Evolutionary conservation across 92 coral and sea anemone species (phyloP).

Genomic region (Zoanthus sansibaricus): DNA sequence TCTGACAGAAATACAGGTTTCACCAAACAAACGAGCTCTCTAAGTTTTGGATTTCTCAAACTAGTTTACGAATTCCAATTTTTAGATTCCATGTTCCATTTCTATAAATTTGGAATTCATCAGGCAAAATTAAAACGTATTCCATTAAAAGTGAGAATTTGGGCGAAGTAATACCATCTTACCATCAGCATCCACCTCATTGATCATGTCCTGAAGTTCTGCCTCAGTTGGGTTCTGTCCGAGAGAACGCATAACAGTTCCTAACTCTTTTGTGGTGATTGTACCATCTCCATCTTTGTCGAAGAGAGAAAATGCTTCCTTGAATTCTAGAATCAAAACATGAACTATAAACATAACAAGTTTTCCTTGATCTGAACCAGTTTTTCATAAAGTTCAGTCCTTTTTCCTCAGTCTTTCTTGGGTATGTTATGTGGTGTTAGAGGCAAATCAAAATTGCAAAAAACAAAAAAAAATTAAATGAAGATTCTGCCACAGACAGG

Average conservation of each 20-base stretch:
- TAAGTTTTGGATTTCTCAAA: not conserved
- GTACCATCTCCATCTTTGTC: conserved; percentile 99
- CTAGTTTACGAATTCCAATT: not conserved
- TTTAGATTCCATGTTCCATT: too few relatives aligned
- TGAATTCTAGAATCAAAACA: conserved; percentile 75
- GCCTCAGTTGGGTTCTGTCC: conserved; percentile 85
- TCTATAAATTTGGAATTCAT: too few relatives aligned
- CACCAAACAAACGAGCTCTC: not conserved
- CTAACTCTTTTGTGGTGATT: conserved; percentile 88
- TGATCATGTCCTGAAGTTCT: conserved; percentile 26
- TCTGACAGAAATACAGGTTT: too few relatives aligned
- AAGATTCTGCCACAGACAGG: too few relatives aligned
- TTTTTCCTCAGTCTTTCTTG: not conserved
- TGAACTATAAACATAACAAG: not conserved
- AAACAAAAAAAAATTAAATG: too few relatives aligned
- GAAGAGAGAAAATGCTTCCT: conserved; percentile 92
- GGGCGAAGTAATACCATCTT: not conserved
- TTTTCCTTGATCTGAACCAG: not conserved
- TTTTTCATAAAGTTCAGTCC: not conserved
- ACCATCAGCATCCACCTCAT: conserved; percentile 95
- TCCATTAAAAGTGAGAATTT: not conserved
- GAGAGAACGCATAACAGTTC: conserved; percentile 95
- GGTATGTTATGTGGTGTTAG: too few relatives aligned
- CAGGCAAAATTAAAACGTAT: too few relatives aligned
- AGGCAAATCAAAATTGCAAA: too few relatives aligned